Base-by-base conservation (phyloP, 2,888 invertebrate genomes). In the Xanthostigma xanthostigma region DNA sequence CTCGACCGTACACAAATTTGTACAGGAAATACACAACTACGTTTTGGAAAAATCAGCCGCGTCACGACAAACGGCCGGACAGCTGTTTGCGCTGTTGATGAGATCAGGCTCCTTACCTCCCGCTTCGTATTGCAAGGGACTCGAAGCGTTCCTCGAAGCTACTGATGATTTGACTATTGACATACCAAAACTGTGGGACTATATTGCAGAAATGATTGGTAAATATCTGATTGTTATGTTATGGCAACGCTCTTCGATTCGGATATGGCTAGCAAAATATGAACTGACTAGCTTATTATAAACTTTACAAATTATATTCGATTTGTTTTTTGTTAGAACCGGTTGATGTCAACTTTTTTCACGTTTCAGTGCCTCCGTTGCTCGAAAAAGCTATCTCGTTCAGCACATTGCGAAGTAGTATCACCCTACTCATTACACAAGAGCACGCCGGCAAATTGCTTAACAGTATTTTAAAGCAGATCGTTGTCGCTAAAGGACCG, bases 131-230 rank as follows among this genome's bases (percentile, higher is more conserved):
- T 64, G 70, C 47, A 59, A 60, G 50, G 77, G 74, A 66, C 68
- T 89, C 51, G 71, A 72, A 52, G 76, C 80, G 59, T 73, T 83
- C 51, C 66, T 86, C 50, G 76, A 77, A 51, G 59, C 63, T 54
- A 81, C 81, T 11, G 79, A 81, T 53, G 92, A 92, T 59, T 69
- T 87, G 55, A 74, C 76, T 54, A 79, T 90, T 56, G 92, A 93
- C 74, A 80, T 91, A 63, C 92, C 92, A 36, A 84, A 79, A 67
- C 70, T 90, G 51, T 91, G 87, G 79, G 74, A 77, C 51, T 86
- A 85, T 64, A 70, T 89, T 60, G 84, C 81, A 47, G 83, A 85
- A 67, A 74, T 88, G 61, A 68, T 88, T 54, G 65, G 73, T 73
- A 38, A 44, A 53, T 45, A 44, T 52, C 50, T 12, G 2, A 34